Base-by-base conservation (phyloP, 2,888 invertebrate genomes). In the Ptycholaimellus sp. region DNA sequence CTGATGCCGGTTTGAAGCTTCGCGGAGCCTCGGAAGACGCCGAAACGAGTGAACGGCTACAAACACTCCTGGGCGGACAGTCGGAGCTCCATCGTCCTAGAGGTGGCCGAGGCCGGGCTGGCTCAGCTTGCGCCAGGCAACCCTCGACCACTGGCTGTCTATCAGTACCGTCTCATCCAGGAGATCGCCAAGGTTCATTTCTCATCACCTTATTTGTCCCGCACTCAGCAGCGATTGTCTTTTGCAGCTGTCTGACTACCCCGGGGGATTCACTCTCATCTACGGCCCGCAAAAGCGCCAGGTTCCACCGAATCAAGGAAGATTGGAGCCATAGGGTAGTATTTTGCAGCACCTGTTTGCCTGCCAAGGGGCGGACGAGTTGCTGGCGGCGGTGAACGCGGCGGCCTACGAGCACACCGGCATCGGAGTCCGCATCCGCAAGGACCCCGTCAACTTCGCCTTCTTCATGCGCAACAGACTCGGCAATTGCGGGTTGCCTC, bases 61-160 rank as follows among this genome's bases (percentile, higher is more conserved):
- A 93, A 96, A 63, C 76, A 81, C 56, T 87, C 90, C 54, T 96
- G 93, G 90, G 82, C 85, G 33, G 85, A 85, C 36, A 77, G 76
- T 25, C 71, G 78, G 43, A 66, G 85, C 30, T 81, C 83, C 1
- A 72, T 82, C 16, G 71, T 78, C 19, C 63, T 96, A 41, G 83
- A 87, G 67, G 76, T 87, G 2, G 79, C 80, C n/a, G 76, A 80
- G 1, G 77, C 76, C 57, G 78, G 82, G 21, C 61, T 96, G 38
- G 80, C 87, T 57, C 93, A 93, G 60, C 61, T 82, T 33, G 9
- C 36, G 30, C 1, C 29, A 33, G 9, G 34, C 36, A 14, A 21
- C 46, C 5, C 18, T 52, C 27, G n/a, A n/a, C n/a, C n/a, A n/a
- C n/a, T n/a, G n/a, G 42, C 48, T 16, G n/a, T 34, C 16, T 82